Conservation (phyloP, 2,113 vertebrate species). For the Cyanocitta stelleri region DNA sequence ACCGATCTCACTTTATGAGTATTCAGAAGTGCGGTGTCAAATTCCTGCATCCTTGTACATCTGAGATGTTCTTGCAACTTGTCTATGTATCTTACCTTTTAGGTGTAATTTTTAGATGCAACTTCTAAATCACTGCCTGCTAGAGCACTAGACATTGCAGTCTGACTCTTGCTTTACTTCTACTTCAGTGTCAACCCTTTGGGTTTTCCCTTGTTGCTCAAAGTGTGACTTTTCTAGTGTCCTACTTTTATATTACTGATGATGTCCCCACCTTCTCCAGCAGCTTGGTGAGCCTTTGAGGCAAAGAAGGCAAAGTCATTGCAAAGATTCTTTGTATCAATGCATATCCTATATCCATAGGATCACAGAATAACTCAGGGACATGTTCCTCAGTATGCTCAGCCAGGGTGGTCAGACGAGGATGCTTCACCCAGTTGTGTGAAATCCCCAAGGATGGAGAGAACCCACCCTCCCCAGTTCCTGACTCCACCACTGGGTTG, state of each 20-base stretch:
- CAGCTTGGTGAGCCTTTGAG: background rate
- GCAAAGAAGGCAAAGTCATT: background rate
- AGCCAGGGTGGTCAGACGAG: fast-evolving
- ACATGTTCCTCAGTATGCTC: background rate
- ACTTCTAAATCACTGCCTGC: background rate
- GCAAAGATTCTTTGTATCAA: background rate
- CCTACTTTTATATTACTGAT: background rate
- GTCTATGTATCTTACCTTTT: background rate
- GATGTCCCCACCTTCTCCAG: background rate
- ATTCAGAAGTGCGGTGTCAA: background rate
- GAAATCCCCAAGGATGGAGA: background rate
- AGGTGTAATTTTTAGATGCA: background rate
- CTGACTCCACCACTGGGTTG: fast-evolving
- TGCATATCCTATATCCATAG: background rate
- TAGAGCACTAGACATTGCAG: background rate
- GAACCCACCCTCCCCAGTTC: fast-evolving
- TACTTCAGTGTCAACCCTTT: fast-evolving
- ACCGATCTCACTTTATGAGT: background rate
- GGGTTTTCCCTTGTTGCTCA: background rate
- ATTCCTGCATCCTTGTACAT: background rate
- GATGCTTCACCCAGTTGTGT: background rate
- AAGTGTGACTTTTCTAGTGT: background rate
- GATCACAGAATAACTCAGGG: background rate
- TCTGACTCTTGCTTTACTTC: background rate
- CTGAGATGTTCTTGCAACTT: background rate